Evolutionary conservation across 2,888 invertebrate genomes (phyloP).

Genomic region (Dicranocentrus wangi): DNA sequence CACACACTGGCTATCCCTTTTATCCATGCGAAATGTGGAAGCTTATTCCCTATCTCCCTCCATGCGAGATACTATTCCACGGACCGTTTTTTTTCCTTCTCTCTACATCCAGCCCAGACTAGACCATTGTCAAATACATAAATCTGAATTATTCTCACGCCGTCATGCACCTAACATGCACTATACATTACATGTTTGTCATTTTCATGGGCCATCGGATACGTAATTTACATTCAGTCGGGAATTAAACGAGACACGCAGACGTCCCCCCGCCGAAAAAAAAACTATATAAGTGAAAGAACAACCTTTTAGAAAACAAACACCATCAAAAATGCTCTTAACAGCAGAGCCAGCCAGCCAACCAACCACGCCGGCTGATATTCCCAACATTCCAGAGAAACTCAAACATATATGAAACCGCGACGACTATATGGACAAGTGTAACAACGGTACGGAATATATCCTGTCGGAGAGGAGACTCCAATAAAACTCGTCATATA

Average conservation of each 20-base stretch:
- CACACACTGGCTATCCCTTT: neutral
- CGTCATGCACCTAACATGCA: constrained; percentile 49
- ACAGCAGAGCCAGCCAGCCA: no score
- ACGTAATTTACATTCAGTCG: constrained; percentile 28
- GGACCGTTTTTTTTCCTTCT: neutral
- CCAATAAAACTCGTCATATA: no score
- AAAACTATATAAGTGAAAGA: neutral
- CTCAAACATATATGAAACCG: no score
- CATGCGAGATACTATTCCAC: no score
- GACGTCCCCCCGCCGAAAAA: neutral
- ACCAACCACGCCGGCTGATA: no score
- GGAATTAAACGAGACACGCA: constrained; percentile 10
- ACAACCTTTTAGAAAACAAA: no score
- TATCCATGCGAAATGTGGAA: neutral
- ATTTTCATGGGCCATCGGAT: constrained; percentile 54
- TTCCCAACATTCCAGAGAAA: no score
- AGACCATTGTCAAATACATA: constrained; percentile 31
- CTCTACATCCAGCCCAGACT: neutral
- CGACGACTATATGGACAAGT: no score
- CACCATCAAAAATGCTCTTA: no score
- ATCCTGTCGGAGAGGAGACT: no score
- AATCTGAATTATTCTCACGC: constrained; percentile 62
- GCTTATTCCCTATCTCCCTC: neutral
- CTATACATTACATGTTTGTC: constrained; percentile 56
- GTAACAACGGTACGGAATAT: no score